phyloP scores from a whole-genome alignment of 2,113 vertebrate species.

The Heterotilapia buettikoferi region DNA sequence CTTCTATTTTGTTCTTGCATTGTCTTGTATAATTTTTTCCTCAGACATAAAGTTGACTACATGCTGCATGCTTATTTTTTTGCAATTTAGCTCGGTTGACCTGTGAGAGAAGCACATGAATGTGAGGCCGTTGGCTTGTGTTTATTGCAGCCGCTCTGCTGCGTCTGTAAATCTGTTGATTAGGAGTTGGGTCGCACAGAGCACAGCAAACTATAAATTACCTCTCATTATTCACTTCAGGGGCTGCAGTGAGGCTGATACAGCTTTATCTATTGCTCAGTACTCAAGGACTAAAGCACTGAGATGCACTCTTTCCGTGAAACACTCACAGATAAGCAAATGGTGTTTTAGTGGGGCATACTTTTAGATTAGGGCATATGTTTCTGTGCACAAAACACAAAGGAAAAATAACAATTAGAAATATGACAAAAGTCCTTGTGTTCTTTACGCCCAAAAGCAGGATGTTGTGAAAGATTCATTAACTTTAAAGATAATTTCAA shows the following conservation, averaged over 20 bases:
- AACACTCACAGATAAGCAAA: not conserved
- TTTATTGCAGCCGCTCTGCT: not conserved
- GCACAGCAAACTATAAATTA: conserved; percentile 47
- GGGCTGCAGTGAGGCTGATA: conserved; percentile 37
- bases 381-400: not conserved
- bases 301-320: not conserved
- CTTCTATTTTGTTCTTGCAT: not conserved
- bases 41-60: not conserved
- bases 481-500: not conserved
- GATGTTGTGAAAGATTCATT: not conserved
- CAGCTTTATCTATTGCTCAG: conserved; percentile 47
- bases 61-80: not conserved
- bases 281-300: conserved; percentile 36
- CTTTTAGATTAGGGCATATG: not conserved
- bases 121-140: not conserved
- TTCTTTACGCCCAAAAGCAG: not conserved
- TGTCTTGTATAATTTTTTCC: not conserved
- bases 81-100: not conserved
- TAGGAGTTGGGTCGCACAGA: conserved; percentile 31
- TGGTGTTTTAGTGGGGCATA: not conserved
- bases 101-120: not conserved
- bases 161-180: conserved; percentile 36
- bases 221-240: conserved; percentile 38
- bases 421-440: not conserved
- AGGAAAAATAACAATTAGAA: not conserved